Percentiles rank a stretch among this genome's conserved stretches.
Evolutionary conservation across 2,888 invertebrate genomes (phyloP).

Genomic region (Eupithecia exiguata): DNA sequence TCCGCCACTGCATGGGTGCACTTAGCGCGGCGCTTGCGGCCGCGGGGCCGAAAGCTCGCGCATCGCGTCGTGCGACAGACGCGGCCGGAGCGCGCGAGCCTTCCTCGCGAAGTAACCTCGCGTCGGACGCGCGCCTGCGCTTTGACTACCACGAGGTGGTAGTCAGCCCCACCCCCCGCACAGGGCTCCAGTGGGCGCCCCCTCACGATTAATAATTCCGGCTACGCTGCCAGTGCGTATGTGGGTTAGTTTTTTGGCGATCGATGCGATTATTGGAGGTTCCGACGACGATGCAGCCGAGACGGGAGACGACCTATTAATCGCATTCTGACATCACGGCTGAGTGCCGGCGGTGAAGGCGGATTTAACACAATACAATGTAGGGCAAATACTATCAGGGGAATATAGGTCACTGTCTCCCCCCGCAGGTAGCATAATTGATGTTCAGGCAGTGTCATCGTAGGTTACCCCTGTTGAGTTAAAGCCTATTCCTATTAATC

Average conservation of each 20-base stretch:
- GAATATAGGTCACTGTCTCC: slow-evolving; percentile 47
- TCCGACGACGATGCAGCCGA: slow-evolving; percentile 76
- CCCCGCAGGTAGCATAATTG: slow-evolving; percentile 38
- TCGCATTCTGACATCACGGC: slow-evolving; percentile 66
- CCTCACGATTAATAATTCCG: slow-evolving; percentile 82
- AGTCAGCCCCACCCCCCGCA: slow-evolving; percentile 1
- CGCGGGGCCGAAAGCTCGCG: slow-evolving; percentile 78
- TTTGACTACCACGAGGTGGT: slow-evolving; percentile 31
- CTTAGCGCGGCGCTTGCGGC: slow-evolving; percentile 85
- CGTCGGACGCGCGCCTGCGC: slow-evolving; percentile 72
- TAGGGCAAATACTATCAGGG: slow-evolving; percentile 44
- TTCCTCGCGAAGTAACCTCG: slow-evolving; percentile 79
- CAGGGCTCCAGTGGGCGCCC: not conserved
- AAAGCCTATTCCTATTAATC: not conserved
- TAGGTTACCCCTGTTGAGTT: not conserved
- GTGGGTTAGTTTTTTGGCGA: slow-evolving; percentile 84
- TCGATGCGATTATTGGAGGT: slow-evolving; percentile 81
- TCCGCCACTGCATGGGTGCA: slow-evolving; percentile 93
- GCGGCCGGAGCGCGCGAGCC: slow-evolving; percentile 81
- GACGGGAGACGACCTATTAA: slow-evolving; percentile 74
- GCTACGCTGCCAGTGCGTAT: slow-evolving; percentile 84
- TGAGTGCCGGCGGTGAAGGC: slow-evolving; percentile 50
- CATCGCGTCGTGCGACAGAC: slow-evolving; percentile 74
- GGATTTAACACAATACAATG: slow-evolving; percentile 44
- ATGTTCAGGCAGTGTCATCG: slow-evolving; percentile 10